Evolutionary conservation across 37 sponge, comb jelly and placozoan species (phyloP).

Genomic region (Spongilla lacustris): DNA sequence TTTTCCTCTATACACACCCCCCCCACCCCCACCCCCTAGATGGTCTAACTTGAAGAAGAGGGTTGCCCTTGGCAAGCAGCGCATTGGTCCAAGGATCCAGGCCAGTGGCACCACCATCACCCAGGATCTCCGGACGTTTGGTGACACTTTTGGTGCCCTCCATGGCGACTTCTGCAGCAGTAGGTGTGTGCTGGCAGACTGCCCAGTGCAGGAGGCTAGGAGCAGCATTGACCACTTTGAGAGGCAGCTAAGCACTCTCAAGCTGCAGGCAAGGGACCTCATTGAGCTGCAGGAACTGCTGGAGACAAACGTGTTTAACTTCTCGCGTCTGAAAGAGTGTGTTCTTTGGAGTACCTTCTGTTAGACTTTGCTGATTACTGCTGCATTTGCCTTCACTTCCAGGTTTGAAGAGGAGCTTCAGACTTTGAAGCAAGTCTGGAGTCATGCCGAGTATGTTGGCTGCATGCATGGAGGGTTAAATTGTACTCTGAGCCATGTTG

Average conservation of each 20-base stretch:
- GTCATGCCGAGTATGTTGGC: slow-evolving; percentile 47
- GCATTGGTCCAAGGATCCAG: slow-evolving; percentile 86
- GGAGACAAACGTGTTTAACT: slow-evolving; percentile 82
- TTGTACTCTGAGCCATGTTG: too few relatives aligned
- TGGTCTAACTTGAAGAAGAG: slow-evolving; percentile 89
- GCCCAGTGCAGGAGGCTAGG: slow-evolving; percentile 15
- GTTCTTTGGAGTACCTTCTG: background rate
- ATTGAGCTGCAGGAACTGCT: slow-evolving; percentile 91
- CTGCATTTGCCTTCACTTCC: background rate
- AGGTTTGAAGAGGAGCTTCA: slow-evolving; percentile 67
- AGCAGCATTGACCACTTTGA: slow-evolving; percentile 7
- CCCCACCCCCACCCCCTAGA: slow-evolving; percentile 13
- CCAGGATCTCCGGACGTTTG: slow-evolving; percentile 59
- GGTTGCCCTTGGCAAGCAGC: slow-evolving; percentile 88
- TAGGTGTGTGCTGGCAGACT: slow-evolving; percentile 32
- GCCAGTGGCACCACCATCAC: slow-evolving; percentile 52
- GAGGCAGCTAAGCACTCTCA: slow-evolving; percentile 23
- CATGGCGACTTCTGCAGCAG: slow-evolving; percentile 25
- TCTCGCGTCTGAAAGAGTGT: slow-evolving; percentile 78
- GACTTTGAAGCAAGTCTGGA: slow-evolving; percentile 42
- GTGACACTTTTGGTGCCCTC: slow-evolving; percentile 22
- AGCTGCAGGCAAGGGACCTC: slow-evolving; percentile 64
- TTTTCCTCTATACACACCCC: too few relatives aligned
- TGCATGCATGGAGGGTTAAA: background rate
- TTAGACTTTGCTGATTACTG: background rate